phyloP scores from a whole-genome alignment of 2,113 vertebrate genomes.

The Heteronetta atricapilla region DNA sequence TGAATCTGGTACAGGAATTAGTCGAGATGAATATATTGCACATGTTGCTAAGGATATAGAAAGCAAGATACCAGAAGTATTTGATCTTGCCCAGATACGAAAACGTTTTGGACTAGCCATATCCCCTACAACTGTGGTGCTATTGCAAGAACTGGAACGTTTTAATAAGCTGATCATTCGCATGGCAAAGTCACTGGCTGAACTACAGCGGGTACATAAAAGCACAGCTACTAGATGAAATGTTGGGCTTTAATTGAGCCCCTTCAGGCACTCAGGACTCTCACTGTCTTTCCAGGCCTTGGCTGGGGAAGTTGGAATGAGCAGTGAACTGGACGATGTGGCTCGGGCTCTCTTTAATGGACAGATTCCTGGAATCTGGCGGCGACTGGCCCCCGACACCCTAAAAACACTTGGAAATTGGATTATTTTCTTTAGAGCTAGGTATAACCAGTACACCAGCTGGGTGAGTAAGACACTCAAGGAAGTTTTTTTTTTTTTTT shows the following conservation, averaged over 20 bases:
- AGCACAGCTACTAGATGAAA: fast-evolving
- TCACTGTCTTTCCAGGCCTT: conserved; percentile 77
- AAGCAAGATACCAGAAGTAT: conserved; percentile 85
- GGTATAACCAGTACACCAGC: conserved; percentile 85
- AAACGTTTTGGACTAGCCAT: conserved; percentile 79
- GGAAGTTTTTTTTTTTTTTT: too few species aligned
- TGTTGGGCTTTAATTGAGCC: background rate
- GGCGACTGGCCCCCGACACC: conserved; percentile 90
- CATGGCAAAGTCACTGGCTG: conserved; percentile 85
- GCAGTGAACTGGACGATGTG: conserved; percentile 91
- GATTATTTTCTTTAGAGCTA: conserved; percentile 89
- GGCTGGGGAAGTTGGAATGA: conserved; percentile 96
- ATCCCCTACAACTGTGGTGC: conserved; percentile 87
- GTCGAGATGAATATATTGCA: conserved; percentile 88
- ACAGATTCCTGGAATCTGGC: conserved; percentile 91
- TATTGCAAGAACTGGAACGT: conserved; percentile 93
- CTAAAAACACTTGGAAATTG: conserved; percentile 92
- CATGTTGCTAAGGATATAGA: conserved; percentile 91
- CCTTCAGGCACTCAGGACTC: background rate
- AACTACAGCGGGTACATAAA: conserved; percentile 85
- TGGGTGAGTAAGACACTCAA: conserved; percentile 73
- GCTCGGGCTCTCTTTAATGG: conserved; percentile 89
- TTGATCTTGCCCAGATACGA: conserved; percentile 85
- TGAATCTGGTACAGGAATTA: conserved; percentile 83
- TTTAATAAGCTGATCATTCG: conserved; percentile 87